phyloP scores from a whole-genome alignment of 1,140 invertebrate species.

The Adoxophyes honmai region DNA sequence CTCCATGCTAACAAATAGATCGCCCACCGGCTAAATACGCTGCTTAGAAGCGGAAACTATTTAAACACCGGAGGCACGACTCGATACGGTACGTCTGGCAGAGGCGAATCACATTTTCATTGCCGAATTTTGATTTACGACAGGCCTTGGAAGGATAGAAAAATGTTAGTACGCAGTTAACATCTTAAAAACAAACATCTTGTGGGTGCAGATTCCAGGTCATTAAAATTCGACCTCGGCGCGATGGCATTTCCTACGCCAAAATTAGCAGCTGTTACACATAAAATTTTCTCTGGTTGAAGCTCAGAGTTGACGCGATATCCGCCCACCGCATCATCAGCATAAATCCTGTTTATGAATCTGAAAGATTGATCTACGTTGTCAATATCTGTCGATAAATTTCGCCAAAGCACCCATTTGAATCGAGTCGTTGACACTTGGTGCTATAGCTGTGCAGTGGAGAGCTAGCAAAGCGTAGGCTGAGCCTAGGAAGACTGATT shows the following conservation, averaged over 20 bases:
- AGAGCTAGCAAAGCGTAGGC: constrained; percentile 20
- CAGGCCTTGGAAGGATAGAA: constrained; percentile 16
- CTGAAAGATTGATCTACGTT: neutral
- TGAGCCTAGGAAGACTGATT: constrained; percentile 31
- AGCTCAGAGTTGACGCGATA: constrained; percentile 1
- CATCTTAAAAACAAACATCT: constrained; percentile 18
- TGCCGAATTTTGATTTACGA: constrained; percentile 10
- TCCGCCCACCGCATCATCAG: constrained; percentile 10
- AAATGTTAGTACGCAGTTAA: constrained; percentile 20
- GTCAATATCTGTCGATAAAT: constrained; percentile 13
- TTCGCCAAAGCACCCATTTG: neutral
- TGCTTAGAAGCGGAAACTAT: neutral
- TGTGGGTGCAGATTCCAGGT: constrained; percentile 14
- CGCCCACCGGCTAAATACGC: neutral
- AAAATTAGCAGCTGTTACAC: constrained; percentile 13
- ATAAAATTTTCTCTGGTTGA: constrained; percentile 6
- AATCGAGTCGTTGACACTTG: constrained; percentile 6
- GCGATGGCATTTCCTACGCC: constrained; percentile 31
- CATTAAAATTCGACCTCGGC: constrained; percentile 26
- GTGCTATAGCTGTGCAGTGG: neutral
- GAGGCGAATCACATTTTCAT: neutral
- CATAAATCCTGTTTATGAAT: constrained; percentile 1
- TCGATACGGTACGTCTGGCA: neutral
- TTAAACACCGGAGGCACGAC: neutral
- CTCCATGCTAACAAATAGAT: neutral